Percentiles rank a stretch among this genome's conserved stretches.
Conservation (phyloP, 1,140 invertebrate genomes). For the Trypoxylus dichotomus region DNA sequence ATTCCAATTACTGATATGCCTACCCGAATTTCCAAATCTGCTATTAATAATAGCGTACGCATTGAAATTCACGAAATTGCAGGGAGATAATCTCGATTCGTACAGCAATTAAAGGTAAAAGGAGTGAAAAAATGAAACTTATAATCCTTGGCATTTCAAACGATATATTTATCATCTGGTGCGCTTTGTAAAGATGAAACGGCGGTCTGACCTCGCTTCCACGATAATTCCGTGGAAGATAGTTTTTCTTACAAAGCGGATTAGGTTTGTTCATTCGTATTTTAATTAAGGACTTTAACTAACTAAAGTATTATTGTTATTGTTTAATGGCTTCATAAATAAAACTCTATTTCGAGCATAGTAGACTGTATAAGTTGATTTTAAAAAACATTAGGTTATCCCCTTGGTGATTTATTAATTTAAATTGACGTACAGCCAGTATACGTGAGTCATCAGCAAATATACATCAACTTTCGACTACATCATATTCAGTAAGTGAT, state of each 20-base stretch:
- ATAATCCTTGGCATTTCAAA: constrained; percentile 12
- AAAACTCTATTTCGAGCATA: too few species aligned
- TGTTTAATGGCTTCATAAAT: too few species aligned
- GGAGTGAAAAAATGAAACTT: neutral
- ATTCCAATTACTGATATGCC: neutral
- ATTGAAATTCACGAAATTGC: neutral
- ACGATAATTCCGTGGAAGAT: neutral
- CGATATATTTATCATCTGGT: constrained; percentile 11
- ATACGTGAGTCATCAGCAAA: too few species aligned
- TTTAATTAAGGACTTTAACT: neutral
- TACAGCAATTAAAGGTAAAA: constrained; percentile 16
- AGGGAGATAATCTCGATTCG: constrained; percentile 20
- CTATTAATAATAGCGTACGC: constrained; percentile 12
- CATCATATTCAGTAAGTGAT: too few species aligned
- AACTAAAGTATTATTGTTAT: neutral
- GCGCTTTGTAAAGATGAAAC: neutral
- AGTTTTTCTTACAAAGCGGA: constrained; percentile 5
- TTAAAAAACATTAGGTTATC: too few species aligned
- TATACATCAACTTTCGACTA: too few species aligned
- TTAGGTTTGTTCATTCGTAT: constrained; percentile 7
- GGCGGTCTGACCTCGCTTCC: neutral
- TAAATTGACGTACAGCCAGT: too few species aligned
- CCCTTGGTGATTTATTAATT: too few species aligned
- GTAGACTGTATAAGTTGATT: too few species aligned
- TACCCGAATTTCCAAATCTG: constrained; percentile 5